Base-by-base conservation (phyloP, 2,888 invertebrate species). In the Melanargia galathea region DNA sequence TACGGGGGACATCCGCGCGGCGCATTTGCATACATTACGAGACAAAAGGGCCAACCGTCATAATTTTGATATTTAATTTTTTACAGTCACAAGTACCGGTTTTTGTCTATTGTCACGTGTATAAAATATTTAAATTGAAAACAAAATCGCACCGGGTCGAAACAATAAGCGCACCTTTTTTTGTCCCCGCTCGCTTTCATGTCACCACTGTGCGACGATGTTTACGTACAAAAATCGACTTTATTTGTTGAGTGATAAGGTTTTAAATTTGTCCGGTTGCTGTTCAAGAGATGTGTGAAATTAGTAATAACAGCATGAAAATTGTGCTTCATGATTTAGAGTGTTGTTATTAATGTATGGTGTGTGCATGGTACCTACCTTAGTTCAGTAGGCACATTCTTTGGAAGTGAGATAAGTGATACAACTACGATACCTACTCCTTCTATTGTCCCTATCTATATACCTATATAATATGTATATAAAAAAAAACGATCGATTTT, bases 61-160 rank as follows among this genome's bases (percentile, higher is more conserved):
- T 91, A 91, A 89, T 89, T 90, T 86, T 84, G 84, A 86, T 89
- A 87, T 90, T 87, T 88, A 89, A 88, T 91, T 90, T 89, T 90
- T 86, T 86, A 88, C 88, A 80, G 83, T 87, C 82, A 88, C 88
- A 88, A 90, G 90, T 90, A 91, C 90, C 88, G 89, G 88, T 88
- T 87, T 81, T 83, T 80, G 80, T 87, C 88, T 88, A 89, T 90
- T 90, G 90, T 90, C 87, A 84, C 83, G 73, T 78, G 85, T 80
- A 83, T 86, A 85, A 89, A 86, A 86, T 90, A 89, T 91, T 90
- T 84, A 89, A 90, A 90, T 90, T 84, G 80, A 82, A 78, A 90
- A 89, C 89, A 85, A 85, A 89, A 86, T 87, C 84, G 81, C 76
- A 33, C 33, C 81, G 84, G 81, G 77, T 78, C 86, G 83, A 90